These are phyloP conservation scores for Zaprionus lachaisei DNA, from an alignment of 1,140 invertebrate genomes.

Conservation along the genomic window DNA sequence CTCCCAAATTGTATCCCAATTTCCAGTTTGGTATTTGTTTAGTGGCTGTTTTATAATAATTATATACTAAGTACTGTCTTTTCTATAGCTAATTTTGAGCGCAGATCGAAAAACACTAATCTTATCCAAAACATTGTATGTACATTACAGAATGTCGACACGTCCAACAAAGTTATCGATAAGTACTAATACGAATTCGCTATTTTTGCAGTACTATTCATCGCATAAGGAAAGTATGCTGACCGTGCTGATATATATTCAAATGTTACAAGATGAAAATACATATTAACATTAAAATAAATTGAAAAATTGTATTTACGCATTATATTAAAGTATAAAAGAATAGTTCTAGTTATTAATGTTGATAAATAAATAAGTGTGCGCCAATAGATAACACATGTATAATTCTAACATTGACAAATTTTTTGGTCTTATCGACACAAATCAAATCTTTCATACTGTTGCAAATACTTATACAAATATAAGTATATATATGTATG, in stretches of 20 bases:
- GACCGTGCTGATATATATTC: not conserved
- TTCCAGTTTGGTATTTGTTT: not conserved
- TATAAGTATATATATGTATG: too few species aligned
- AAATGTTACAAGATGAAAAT: not conserved
- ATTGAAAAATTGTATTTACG: not conserved
- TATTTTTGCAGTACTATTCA: constrained; percentile 11
- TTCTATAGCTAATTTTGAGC: constrained; percentile 34
- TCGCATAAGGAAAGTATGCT: not conserved
- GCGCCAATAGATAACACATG: too few species aligned
- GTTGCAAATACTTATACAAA: too few species aligned
- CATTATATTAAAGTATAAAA: not conserved
- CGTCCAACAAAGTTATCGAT: constrained; percentile 18
- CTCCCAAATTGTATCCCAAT: constrained; percentile 8
- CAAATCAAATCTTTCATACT: too few species aligned
- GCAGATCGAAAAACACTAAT: constrained; percentile 22
- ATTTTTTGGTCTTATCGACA: too few species aligned
- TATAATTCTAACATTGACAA: too few species aligned
- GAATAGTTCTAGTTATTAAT: too few species aligned
- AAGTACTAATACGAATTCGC: not conserved
- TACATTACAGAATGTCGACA: constrained; percentile 22
- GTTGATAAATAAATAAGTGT: too few species aligned
- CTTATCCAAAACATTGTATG: constrained; percentile 43
- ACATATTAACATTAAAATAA: too few species aligned
- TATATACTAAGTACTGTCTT: not conserved
- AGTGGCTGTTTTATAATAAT: too few species aligned